These are phyloP conservation scores for Campoletis sonorensis DNA, from an alignment of 1,140 invertebrate species.

Conservation along the genomic window DNA sequence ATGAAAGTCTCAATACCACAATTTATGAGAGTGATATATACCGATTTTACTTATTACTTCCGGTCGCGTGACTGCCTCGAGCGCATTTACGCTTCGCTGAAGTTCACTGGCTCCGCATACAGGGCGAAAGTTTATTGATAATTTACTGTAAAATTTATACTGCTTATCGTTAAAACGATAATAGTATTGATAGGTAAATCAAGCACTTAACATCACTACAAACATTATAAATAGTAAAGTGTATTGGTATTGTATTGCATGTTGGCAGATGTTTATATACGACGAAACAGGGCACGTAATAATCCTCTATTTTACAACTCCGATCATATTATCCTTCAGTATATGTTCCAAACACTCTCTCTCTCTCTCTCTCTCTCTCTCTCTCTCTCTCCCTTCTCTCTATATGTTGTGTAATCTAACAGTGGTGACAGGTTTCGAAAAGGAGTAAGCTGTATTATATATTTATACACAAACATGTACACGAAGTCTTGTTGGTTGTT, in stretches of 20 bases:
- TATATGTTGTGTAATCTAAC: background rate
- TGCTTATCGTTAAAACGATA: slow-evolving; percentile 1
- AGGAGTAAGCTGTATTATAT: background rate
- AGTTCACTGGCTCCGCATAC: background rate
- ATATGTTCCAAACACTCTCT: background rate
- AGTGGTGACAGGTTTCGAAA: background rate
- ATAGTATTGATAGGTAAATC: slow-evolving; percentile 15
- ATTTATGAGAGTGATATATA: slow-evolving; percentile 1
- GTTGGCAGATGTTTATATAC: background rate
- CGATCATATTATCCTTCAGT: slow-evolving; percentile 26
- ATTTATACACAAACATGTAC: slow-evolving; percentile 1
- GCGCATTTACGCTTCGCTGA: background rate
- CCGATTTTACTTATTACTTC: background rate
- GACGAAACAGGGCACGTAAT: background rate
- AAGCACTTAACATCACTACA: slow-evolving; percentile 9
- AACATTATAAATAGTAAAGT: slow-evolving; percentile 15
- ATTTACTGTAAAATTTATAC: slow-evolving; percentile 12
- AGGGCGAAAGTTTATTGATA: background rate
- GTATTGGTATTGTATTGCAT: background rate
- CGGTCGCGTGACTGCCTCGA: background rate
- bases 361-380: no score
- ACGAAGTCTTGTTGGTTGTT: background rate
- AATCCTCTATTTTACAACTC: slow-evolving; percentile 43
- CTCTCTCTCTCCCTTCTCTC: no score
- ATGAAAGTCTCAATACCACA: background rate